Conservation (phyloP, 2,113 vertebrate genomes). For the Hylia prasina region DNA sequence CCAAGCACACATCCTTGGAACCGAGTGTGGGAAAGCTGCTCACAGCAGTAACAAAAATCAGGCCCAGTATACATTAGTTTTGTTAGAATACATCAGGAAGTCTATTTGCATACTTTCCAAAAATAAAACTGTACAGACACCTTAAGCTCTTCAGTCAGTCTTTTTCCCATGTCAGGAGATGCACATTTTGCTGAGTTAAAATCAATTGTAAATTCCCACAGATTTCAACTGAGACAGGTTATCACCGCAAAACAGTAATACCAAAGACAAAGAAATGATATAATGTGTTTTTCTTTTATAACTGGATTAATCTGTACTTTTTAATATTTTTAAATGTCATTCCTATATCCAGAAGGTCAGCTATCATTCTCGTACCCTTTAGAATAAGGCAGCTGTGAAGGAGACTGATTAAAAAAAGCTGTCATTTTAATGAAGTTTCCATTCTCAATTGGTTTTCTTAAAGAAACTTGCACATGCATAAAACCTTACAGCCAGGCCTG, state of each 20-base stretch:
- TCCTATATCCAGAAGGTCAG: constrained; percentile 34
- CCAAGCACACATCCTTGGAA: background rate
- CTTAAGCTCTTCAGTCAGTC: background rate
- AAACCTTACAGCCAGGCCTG: background rate
- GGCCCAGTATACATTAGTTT: background rate
- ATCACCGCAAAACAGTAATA: background rate
- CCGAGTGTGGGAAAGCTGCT: background rate
- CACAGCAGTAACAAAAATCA: background rate
- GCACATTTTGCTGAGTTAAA: constrained; percentile 1
- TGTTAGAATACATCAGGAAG: background rate
- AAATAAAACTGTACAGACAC: background rate
- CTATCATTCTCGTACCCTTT: constrained; percentile 5
- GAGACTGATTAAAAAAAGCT: background rate
- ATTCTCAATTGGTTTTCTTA: background rate
- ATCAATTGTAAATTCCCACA: background rate
- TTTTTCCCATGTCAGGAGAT: background rate
- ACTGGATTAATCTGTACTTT: constrained; percentile 1
- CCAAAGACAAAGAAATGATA: background rate
- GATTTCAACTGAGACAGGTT: background rate
- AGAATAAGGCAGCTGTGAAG: constrained; percentile 22
- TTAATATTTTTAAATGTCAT: constrained; percentile 33
- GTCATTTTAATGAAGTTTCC: constrained; percentile 50
- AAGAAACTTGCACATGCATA: background rate
- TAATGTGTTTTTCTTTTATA: background rate
- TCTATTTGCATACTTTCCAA: background rate